Evolutionary conservation across 2,797 vertebrate species (phyloP), one percentile per base, ranked within the genome.

Genomic region (Pangasius djambal): DNA sequence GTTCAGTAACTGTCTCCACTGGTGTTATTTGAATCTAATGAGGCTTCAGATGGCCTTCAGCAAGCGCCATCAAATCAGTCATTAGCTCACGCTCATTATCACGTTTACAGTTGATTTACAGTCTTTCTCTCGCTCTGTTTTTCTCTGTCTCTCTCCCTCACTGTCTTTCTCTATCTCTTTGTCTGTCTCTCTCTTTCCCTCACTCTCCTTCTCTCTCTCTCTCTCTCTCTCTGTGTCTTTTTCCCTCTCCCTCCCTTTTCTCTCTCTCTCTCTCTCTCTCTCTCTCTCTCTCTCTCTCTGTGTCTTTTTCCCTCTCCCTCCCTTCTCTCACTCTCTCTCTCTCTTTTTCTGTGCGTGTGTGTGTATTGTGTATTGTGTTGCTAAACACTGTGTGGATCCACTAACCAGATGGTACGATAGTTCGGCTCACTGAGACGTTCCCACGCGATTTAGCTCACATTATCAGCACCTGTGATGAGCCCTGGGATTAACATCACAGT

Each of bases 1-100:
- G 37, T 40, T 61, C 34, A 63, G 59, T 44, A 28, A 44, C 22
- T 48, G 37, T 48, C 81, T 63, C 22, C 16, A 7, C 7, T 83
- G 55, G 55, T 40, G 59, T 83, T 44, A 83, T 83, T 83, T 44
- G 13, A 65, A 40, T n/a, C 48, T 83, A 70, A 85, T 70, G 48
- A 85, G 44, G 67, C 44, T 85, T 85, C 83, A 69, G 44, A 69
- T 50, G n/a, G 59, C 81, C 81, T 83, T 85, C 63, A 85, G 83
- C 83, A 37, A 84, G 61, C 15, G 7, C 37, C 83, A 84, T 84
- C 83, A 84, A 70, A 70, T 55, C 63, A 70, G 44, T 20, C 44
- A 52, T 83, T 83, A 83, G 2, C 57, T 83, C 31, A 37, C 50
- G 1, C 31, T 61, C 59, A 40, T 83, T 83, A 65, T 63, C 59